These are phyloP conservation scores for Drosophila setosimentum DNA, from an alignment of 2,888 invertebrate species.

Conservation along the genomic window DNA sequence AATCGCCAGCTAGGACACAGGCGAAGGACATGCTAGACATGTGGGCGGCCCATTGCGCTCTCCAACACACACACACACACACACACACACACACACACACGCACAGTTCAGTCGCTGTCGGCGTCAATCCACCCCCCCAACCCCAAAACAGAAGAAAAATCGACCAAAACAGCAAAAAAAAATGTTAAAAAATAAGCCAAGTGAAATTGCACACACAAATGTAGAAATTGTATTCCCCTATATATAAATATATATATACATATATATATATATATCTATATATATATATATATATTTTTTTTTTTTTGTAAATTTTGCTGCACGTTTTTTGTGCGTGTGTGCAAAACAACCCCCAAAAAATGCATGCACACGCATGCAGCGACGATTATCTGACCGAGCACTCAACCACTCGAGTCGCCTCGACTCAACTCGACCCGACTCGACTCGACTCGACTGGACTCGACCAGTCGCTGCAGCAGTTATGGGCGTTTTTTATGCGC, in stretches of 20 bases:
- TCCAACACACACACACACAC: slow-evolving; percentile 17
- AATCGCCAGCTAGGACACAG: slow-evolving; percentile 27
- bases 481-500: slow-evolving; percentile 75
- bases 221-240: slow-evolving; percentile 80
- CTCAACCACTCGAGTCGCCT: slow-evolving; percentile 25
- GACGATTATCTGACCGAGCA: slow-evolving; percentile 48
- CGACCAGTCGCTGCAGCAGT: slow-evolving; percentile 63
- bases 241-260: slow-evolving; percentile 6
- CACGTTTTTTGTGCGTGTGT: slow-evolving; percentile 64
- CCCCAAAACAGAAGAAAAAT: neutral
- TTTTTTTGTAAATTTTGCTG: slow-evolving; percentile 60
- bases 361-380: slow-evolving; percentile 41
- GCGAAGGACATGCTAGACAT: slow-evolving; percentile 22
- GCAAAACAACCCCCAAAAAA: slow-evolving; percentile 78
- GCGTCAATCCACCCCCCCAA: slow-evolving; percentile 7
- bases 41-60: slow-evolving; percentile 46
- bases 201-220: slow-evolving; percentile 65
- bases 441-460: slow-evolving; percentile 25
- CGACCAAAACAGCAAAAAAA: slow-evolving; percentile 5
- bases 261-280: neutral
- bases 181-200: slow-evolving; percentile 73
- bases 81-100: neutral
- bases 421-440: slow-evolving; percentile 3
- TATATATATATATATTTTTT: slow-evolving; percentile 2
- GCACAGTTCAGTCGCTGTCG: slow-evolving; percentile 14